These are phyloP conservation scores for Patiria miniata DNA, from an alignment of 35 echinoderm and acorn worm genomes.

Conservation along the genomic window DNA sequence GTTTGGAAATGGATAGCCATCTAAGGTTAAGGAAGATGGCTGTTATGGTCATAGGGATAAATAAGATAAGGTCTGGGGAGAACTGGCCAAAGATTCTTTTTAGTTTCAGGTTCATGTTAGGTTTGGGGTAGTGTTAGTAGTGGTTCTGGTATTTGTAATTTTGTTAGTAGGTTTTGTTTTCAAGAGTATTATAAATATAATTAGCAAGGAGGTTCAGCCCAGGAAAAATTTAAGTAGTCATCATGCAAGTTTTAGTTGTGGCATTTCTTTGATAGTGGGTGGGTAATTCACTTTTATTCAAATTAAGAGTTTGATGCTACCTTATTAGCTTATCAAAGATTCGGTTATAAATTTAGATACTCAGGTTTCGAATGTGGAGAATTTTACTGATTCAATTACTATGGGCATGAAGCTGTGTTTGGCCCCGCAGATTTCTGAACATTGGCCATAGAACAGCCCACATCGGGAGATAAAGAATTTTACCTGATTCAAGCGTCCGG, in stretches of 20 bases:
- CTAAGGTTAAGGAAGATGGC: conserved; percentile 15
- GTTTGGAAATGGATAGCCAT: conserved; percentile 14
- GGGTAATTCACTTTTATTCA: conserved; percentile 22
- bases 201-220: conserved; percentile 31
- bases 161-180: background rate
- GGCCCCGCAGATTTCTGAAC: conserved; percentile 77
- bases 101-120: conserved; percentile 45
- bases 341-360: conserved; percentile 45
- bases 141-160: background rate
- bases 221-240: conserved; percentile 55
- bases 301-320: conserved; percentile 86
- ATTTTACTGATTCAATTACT: conserved; percentile 66
- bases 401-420: conserved; percentile 92
- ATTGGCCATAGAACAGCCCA: conserved; percentile 86
- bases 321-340: conserved; percentile 63
- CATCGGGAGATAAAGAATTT: conserved; percentile 47
- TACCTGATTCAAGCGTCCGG: conserved; percentile 65
- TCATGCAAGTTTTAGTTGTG: conserved; percentile 54
- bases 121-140: background rate
- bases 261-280: conserved; percentile 50
- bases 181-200: background rate
- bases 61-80: conserved; percentile 26
- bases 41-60: conserved; percentile 32
- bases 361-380: conserved; percentile 56
- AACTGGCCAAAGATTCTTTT: conserved; percentile 73